A percentile compares a stretch with the other conserved stretches of the same genome.
Conservation (phyloP, 2,797 vertebrate genomes). For the Pipistrellus pygmaeus region DNA sequence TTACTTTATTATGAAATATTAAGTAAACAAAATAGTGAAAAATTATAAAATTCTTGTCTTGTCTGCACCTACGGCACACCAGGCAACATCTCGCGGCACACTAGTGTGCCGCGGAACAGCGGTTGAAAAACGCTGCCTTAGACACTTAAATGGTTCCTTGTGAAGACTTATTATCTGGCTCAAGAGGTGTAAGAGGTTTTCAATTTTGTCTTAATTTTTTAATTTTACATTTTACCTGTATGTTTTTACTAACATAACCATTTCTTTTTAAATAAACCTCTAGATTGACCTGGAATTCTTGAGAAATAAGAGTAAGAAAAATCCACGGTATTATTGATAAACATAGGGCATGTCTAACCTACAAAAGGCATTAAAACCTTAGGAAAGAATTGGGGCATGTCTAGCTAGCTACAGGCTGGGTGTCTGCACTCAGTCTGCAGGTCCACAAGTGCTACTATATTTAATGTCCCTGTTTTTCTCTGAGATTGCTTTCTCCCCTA, state of each 20-base stretch:
- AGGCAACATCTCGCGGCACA: too few relatives aligned
- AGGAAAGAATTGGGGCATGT: background rate
- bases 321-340: background rate
- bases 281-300: background rate
- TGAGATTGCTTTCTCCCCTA: background rate
- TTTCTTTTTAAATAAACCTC: constrained; percentile 20
- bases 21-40: too few relatives aligned
- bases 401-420: background rate
- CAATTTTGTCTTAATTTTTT: background rate
- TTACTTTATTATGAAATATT: too few relatives aligned
- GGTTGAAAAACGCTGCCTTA: too few relatives aligned
- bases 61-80: too few relatives aligned
- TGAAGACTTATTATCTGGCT: background rate
- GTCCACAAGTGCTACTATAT: background rate
- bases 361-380: background rate
- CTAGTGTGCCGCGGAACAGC: too few relatives aligned
- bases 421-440: background rate
- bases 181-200: background rate
- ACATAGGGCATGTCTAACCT: background rate
- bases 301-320: constrained; percentile 41
- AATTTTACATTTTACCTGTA: constrained; percentile 35
- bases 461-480: background rate
- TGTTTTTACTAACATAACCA: background rate
- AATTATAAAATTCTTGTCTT: too few relatives aligned
- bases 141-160: background rate